Percentiles rank a stretch among this genome's conserved stretches.
phyloP scores from a whole-genome alignment of 2,113 vertebrate genomes.

The Neotragus moschatus region DNA sequence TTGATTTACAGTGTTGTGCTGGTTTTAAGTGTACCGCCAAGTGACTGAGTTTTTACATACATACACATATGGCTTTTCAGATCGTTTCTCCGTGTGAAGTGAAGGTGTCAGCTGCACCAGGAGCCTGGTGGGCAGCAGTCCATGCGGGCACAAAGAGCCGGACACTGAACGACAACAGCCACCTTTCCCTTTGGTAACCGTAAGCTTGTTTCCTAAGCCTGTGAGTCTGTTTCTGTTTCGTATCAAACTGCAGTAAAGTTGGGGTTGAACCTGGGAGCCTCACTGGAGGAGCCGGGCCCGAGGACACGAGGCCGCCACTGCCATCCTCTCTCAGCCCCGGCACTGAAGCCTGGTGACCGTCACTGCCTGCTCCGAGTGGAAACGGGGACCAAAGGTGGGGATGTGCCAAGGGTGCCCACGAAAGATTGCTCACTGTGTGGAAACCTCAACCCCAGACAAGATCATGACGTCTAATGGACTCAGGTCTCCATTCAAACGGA shows the following conservation, averaged over 20 bases:
- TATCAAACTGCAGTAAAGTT: background rate
- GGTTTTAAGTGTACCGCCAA: background rate
- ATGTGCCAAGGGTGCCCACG: background rate
- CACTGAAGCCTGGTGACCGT: fast-evolving
- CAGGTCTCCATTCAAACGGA: fast-evolving
- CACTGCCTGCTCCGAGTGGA: fast-evolving
- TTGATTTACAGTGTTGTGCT: background rate
- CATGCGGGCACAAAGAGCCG: background rate
- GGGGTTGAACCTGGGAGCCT: background rate
- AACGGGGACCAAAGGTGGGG: background rate
- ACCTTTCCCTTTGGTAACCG: background rate
- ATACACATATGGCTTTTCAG: background rate
- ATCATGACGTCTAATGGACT: fast-evolving
- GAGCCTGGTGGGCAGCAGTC: background rate
- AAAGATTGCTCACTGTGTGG: background rate
- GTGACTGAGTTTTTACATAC: background rate
- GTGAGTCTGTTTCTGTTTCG: background rate
- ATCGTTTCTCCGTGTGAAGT: background rate
- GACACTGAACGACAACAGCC: background rate
- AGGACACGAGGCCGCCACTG: fast-evolving
- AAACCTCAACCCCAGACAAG: background rate
- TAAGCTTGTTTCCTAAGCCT: background rate
- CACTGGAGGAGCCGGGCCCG: fast-evolving
- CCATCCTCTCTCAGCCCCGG: background rate
- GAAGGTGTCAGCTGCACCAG: background rate